Conservation (phyloP, 1,140 invertebrate species). For the Drosophila mauritiana region DNA sequence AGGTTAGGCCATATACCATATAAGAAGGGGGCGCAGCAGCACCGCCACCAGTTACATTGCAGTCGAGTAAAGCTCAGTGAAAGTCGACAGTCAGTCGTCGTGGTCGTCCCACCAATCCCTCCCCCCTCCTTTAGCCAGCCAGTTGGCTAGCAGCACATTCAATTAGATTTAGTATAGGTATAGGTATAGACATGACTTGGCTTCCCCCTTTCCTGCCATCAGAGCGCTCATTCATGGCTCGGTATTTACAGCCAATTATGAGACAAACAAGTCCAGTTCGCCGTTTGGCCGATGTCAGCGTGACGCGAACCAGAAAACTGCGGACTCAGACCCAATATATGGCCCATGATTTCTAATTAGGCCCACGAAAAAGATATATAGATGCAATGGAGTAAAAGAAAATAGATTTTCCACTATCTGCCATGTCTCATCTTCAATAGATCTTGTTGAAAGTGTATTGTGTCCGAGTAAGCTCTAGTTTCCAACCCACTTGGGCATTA, state of each 20-base stretch:
- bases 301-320: slow-evolving; percentile 12
- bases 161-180: slow-evolving; percentile 69
- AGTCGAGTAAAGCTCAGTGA: slow-evolving; percentile 76
- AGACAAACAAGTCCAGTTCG: slow-evolving; percentile 65
- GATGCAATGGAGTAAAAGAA: neutral
- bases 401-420: neutral
- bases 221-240: slow-evolving; percentile 60
- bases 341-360: neutral
- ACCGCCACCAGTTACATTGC: slow-evolving; percentile 64
- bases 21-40: slow-evolving; percentile 1
- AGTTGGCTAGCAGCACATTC: slow-evolving; percentile 66
- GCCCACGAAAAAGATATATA: neutral
- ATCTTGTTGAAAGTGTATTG: too few species aligned
- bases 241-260: slow-evolving; percentile 81
- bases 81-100: slow-evolving; percentile 53
- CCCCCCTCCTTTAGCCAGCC: slow-evolving; percentile 11
- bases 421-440: too few species aligned
- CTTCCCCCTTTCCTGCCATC: slow-evolving; percentile 36
- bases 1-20: neutral
- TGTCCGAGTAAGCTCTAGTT: too few species aligned
- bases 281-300: slow-evolving; percentile 21
- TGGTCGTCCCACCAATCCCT: neutral
- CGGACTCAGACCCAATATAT: too few species aligned
- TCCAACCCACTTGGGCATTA: neutral
- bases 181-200: slow-evolving; percentile 31